Conservation (phyloP, 2,888 invertebrate species). For the Ormyrus pomaceus region DNA sequence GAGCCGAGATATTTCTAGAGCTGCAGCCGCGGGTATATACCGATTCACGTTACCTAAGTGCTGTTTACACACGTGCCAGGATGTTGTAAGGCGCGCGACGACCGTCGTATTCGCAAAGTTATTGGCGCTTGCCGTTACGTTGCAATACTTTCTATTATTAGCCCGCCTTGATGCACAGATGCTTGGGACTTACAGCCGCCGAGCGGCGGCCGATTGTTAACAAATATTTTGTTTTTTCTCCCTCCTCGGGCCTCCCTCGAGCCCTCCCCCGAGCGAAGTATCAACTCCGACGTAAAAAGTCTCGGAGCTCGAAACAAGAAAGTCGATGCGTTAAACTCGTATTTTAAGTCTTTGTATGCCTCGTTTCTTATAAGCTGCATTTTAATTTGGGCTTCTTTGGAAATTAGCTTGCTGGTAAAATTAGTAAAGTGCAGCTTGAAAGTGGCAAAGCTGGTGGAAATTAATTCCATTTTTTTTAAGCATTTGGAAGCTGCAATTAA, state of each 20-base stretch:
- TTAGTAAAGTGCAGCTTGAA: too few species aligned
- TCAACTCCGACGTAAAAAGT: constrained; percentile 7
- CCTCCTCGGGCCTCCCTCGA: not conserved
- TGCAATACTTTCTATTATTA: constrained; percentile 59
- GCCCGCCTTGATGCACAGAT: constrained; percentile 10
- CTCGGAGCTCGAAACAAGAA: not conserved
- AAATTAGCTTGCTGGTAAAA: too few species aligned
- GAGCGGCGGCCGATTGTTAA: constrained; percentile 28
- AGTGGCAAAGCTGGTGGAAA: too few species aligned
- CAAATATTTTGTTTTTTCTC: constrained; percentile 41
- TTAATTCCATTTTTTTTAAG: too few species aligned
- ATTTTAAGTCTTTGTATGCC: not conserved
- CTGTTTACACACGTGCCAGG: constrained; percentile 75
- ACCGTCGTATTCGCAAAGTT: constrained; percentile 59
- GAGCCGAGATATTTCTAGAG: constrained; percentile 63
- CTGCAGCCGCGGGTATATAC: constrained; percentile 26
- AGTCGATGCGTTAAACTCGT: not conserved
- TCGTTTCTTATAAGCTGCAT: too few species aligned
- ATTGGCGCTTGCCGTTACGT: constrained; percentile 56
- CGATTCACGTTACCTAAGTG: constrained; percentile 61
- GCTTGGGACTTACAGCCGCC: not conserved
- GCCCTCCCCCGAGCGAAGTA: not conserved
- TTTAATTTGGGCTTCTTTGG: too few species aligned
- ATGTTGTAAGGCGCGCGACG: constrained; percentile 67
- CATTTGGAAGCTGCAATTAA: too few species aligned